Evolutionary conservation across 2,888 invertebrate species (phyloP).

Genomic region (Augochlorella aurata): DNA sequence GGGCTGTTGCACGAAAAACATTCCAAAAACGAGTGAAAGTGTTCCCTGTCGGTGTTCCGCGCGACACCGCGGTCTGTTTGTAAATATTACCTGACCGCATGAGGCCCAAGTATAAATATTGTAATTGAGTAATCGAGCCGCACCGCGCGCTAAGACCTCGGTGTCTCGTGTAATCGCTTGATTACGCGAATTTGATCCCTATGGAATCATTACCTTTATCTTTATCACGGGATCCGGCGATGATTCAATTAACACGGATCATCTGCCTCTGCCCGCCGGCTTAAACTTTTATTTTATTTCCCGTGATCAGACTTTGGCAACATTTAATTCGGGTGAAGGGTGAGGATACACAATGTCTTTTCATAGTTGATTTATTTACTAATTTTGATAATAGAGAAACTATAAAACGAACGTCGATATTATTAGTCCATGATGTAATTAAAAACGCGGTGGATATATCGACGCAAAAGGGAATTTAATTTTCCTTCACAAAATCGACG

Average conservation of each 20-base stretch:
- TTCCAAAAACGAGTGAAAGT: constrained; percentile 1
- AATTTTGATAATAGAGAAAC: too few species aligned
- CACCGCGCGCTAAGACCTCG: not conserved
- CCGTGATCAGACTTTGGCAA: too few species aligned
- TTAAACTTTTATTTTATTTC: too few species aligned
- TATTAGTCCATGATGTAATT: too few species aligned
- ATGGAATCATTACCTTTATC: not conserved
- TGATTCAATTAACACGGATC: constrained; percentile 8
- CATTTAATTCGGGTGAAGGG: too few species aligned
- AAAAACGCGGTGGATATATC: too few species aligned
- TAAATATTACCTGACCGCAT: not conserved
- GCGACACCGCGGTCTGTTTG: not conserved
- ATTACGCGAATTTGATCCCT: not conserved
- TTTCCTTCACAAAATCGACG: too few species aligned
- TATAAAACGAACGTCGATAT: too few species aligned
- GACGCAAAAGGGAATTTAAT: too few species aligned
- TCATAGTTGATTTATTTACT: too few species aligned
- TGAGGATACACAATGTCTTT: too few species aligned
- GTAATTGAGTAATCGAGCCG: constrained; percentile 2
- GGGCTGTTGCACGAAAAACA: not conserved
- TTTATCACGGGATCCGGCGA: not conserved
- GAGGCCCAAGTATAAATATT: not conserved
- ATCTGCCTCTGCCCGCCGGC: not conserved
- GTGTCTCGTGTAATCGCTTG: not conserved
- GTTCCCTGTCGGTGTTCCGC: not conserved